These are phyloP conservation scores for Catostomus latipinnis DNA, from an alignment of 2,797 vertebrate genomes.

Conservation along the genomic window DNA sequence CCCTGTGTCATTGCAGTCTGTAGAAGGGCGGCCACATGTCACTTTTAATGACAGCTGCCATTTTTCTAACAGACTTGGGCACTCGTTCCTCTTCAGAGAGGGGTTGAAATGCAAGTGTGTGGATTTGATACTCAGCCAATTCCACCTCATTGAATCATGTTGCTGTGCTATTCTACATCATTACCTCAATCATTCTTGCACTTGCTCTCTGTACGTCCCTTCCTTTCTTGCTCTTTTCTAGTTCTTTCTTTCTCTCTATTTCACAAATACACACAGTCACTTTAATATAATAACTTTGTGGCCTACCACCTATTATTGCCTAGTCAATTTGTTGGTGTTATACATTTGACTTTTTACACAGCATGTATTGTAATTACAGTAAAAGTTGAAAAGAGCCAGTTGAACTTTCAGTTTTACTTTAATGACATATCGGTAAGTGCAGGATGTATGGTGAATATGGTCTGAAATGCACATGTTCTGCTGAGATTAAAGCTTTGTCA, in stretches of 20 bases:
- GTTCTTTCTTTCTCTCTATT: constrained; percentile 7
- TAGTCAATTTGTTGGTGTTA: constrained; percentile 18
- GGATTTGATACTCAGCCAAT: constrained; percentile 63
- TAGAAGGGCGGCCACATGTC: constrained; percentile 16
- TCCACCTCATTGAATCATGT: constrained; percentile 68
- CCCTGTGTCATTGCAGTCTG: background rate
- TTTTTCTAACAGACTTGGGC: constrained; percentile 62
- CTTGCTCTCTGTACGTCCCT: background rate
- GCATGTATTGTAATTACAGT: constrained; percentile 35
- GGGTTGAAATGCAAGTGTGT: constrained; percentile 56
- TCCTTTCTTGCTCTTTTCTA: constrained; percentile 12
- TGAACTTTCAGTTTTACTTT: constrained; percentile 13
- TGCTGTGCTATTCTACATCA: constrained; percentile 67
- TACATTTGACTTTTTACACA: constrained; percentile 22
- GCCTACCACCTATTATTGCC: constrained; percentile 23
- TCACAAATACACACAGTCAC: background rate
- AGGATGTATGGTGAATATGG: background rate
- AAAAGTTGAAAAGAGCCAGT: constrained; percentile 29
- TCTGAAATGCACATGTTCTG: background rate
- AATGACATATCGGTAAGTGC: background rate
- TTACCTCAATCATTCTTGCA: constrained; percentile 58
- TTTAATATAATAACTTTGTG: constrained; percentile 24
- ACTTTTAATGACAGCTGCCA: constrained; percentile 27
- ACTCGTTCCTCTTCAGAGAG: constrained; percentile 63
- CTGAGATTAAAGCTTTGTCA: constrained; percentile 24